These are phyloP conservation scores for Chloroceryle aenea DNA, from an alignment of 2,113 vertebrate genomes.

Conservation along the genomic window DNA sequence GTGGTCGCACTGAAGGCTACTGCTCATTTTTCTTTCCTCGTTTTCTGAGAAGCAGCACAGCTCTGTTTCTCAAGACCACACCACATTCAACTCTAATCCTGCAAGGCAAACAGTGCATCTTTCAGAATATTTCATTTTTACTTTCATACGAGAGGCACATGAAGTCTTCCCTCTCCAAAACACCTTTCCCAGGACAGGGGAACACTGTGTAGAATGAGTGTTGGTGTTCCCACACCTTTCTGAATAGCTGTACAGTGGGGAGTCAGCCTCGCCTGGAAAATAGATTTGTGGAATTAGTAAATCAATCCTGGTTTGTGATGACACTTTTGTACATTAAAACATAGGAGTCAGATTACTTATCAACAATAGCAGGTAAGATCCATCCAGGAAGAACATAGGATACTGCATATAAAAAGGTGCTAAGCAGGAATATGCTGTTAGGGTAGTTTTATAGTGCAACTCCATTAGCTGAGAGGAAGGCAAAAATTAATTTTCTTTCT, in stretches of 20 bases:
- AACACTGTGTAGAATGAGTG: background rate
- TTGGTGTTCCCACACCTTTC: conserved; percentile 17
- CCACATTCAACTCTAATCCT: background rate
- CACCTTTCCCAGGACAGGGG: background rate
- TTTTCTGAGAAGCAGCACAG: conserved; percentile 13
- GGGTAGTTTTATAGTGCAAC: background rate
- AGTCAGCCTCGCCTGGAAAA: background rate
- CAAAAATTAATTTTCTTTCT: background rate
- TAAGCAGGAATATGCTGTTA: background rate
- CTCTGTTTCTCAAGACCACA: conserved; percentile 5
- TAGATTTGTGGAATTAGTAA: background rate
- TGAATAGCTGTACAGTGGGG: background rate
- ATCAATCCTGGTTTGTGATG: background rate
- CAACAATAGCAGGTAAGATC: background rate
- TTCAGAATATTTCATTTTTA: conserved; percentile 21
- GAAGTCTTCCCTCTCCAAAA: background rate
- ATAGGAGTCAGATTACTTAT: background rate
- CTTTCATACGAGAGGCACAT: background rate
- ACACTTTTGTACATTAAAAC: background rate
- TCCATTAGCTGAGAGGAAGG: background rate
- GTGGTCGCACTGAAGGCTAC: conserved; percentile 7
- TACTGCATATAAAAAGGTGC: background rate
- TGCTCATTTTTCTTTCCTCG: background rate
- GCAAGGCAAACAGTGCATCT: conserved; percentile 31
- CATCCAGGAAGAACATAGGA: background rate